Conservation (phyloP, 1,140 invertebrate genomes). For the Drosophila persimilis region DNA sequence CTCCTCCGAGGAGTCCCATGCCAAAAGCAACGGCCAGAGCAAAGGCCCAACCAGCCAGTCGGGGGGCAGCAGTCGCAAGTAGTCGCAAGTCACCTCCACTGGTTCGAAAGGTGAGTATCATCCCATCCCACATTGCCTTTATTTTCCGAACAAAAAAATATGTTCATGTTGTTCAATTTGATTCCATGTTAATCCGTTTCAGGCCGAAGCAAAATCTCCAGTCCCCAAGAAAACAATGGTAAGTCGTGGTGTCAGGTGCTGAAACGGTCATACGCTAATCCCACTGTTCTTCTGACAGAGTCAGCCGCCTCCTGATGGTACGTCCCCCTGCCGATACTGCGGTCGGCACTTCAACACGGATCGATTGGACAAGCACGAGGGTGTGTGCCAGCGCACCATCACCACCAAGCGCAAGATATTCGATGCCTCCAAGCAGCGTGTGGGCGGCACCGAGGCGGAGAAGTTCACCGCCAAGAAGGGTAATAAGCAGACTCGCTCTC, state of each 20-base stretch:
- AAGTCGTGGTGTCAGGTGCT: neutral
- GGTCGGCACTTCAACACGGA: constrained; percentile 90
- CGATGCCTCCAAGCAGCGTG: constrained; percentile 92
- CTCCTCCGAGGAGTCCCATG: constrained; percentile 10
- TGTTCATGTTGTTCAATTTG: no score
- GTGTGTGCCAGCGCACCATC: constrained; percentile 90
- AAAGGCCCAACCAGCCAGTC: neutral
- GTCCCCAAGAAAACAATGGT: constrained; percentile 60
- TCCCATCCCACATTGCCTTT: constrained; percentile 6
- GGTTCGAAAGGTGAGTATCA: constrained; percentile 26
- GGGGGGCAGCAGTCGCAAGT: neutral
- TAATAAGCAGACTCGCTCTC: constrained; percentile 31
- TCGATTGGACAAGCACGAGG: constrained; percentile 90
- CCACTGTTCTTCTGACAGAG: neutral
- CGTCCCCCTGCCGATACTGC: constrained; percentile 87
- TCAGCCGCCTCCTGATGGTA: constrained; percentile 54
- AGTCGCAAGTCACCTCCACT: constrained; percentile 10
- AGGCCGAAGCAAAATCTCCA: constrained; percentile 55
- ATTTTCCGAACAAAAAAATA: neutral
- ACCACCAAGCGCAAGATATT: constrained; percentile 93
- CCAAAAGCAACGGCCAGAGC: neutral
- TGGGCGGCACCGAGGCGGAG: constrained; percentile 94
- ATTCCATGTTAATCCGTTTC: neutral
- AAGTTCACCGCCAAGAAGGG: constrained; percentile 85
- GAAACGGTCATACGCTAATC: accelerated